Evolutionary conservation across 2,888 invertebrate species (phyloP).

Genomic region (Sphaeridia pumilis): DNA sequence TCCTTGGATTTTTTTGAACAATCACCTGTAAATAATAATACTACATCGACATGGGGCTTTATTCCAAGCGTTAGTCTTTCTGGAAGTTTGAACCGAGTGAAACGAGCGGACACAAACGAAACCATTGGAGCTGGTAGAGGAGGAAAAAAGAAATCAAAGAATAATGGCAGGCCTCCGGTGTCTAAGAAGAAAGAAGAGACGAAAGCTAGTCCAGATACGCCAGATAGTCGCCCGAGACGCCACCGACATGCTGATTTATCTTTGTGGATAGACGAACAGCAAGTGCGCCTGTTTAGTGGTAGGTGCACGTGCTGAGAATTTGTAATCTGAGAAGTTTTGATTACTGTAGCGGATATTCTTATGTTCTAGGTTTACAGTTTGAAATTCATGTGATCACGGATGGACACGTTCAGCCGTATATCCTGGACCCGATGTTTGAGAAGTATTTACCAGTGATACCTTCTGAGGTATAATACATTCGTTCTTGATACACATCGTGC

Average conservation of each 20-base stretch:
- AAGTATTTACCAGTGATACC: slow-evolving; percentile 81
- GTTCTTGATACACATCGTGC: not conserved
- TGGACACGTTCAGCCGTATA: slow-evolving; percentile 71
- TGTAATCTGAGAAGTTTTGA: no score
- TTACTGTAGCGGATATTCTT: no score
- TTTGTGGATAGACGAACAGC: slow-evolving; percentile 80
- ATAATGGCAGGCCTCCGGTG: slow-evolving; percentile 11
- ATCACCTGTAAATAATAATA: no score
- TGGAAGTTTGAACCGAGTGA: not conserved
- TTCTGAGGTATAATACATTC: slow-evolving; percentile 55
- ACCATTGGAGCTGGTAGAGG: not conserved
- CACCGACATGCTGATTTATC: slow-evolving; percentile 13
- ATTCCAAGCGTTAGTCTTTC: no score
- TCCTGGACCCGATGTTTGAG: slow-evolving; percentile 80
- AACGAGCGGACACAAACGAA: not conserved
- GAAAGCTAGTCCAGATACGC: no score
- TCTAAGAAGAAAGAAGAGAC: not conserved
- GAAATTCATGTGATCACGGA: slow-evolving; percentile 81
- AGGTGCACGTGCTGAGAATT: no score
- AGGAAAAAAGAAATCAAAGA: not conserved
- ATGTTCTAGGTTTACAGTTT: slow-evolving; percentile 60
- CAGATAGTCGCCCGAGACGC: slow-evolving; percentile 9
- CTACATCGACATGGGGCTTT: no score
- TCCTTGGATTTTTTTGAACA: no score
- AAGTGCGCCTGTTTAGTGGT: slow-evolving; percentile 85